Conservation (phyloP, 2,797 vertebrate species). For the Neosalanx taihuensis region DNA sequence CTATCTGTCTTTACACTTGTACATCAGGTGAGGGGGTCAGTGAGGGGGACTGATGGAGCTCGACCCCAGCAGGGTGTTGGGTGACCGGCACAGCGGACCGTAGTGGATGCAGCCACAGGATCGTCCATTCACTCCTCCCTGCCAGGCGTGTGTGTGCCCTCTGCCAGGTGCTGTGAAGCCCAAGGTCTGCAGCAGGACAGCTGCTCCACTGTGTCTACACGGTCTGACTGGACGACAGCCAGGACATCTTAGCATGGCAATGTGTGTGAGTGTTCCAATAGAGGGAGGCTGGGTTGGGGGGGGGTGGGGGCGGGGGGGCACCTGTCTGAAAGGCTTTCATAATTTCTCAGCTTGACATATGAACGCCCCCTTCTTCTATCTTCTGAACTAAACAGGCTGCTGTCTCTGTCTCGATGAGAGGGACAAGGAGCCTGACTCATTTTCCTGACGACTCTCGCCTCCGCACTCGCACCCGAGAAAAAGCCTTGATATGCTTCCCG, state of each 20-base stretch:
- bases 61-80: too few relatives aligned
- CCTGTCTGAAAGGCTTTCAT: conserved; percentile 18
- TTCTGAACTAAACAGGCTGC: conserved; percentile 22
- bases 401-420: conserved; percentile 29
- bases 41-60: too few relatives aligned
- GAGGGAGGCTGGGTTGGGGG: not conserved
- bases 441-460: conserved; percentile 39
- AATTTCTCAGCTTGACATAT: not conserved
- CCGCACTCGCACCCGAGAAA: conserved; percentile 37
- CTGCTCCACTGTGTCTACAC: not conserved
- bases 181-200: too few relatives aligned
- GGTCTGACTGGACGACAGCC: not conserved
- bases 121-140: too few relatives aligned
- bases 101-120: too few relatives aligned
- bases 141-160: too few relatives aligned
- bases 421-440: conserved; percentile 43
- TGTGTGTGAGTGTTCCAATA: not conserved
- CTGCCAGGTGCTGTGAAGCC: too few relatives aligned
- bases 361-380: conserved; percentile 16
- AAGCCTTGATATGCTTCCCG: conserved; percentile 18
- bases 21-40: too few relatives aligned
- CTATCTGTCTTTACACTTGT: not conserved
- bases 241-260: not conserved
- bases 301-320: not conserved
- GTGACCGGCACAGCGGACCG: too few relatives aligned